These are phyloP conservation scores for Diplogasteroides magnus DNA, from an alignment of 1,140 invertebrate species.

Conservation along the genomic window DNA sequence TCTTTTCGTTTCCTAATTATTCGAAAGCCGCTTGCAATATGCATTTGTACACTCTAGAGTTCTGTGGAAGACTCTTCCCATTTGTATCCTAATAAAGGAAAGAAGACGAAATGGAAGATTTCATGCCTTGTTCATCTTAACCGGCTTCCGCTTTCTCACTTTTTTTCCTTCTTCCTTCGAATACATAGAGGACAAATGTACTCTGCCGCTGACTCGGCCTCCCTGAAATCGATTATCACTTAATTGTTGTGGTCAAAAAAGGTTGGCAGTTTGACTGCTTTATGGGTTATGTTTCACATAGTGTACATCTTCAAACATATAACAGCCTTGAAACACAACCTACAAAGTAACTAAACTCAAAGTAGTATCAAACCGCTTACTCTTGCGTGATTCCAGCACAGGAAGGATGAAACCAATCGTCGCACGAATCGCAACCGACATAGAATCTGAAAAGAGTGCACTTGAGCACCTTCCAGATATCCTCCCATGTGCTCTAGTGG, in stretches of 20 bases:
- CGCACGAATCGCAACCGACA: background rate
- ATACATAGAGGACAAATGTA: background rate
- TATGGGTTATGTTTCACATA: too few species aligned
- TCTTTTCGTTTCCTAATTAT: background rate
- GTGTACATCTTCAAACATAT: too few species aligned
- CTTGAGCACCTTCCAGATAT: too few species aligned
- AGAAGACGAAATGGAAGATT: background rate
- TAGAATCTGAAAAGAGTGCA: background rate
- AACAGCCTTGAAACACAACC: too few species aligned
- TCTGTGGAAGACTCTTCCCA: background rate
- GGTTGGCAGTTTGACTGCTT: too few species aligned
- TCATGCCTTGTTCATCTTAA: background rate
- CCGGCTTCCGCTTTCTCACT: background rate
- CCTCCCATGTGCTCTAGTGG: slow-evolving; percentile 56
- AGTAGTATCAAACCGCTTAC: background rate
- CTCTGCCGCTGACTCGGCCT: background rate
- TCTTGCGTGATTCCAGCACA: background rate
- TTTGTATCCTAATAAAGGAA: background rate
- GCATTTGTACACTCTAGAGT: background rate
- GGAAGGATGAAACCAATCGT: background rate
- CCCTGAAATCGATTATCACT: background rate
- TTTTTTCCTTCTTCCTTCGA: background rate
- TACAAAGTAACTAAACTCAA: too few species aligned
- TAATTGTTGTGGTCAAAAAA: too few species aligned
- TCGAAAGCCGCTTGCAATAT: background rate